Evolutionary conservation across 2,113 vertebrate species (phyloP).

Genomic region (Pavo muticus): DNA sequence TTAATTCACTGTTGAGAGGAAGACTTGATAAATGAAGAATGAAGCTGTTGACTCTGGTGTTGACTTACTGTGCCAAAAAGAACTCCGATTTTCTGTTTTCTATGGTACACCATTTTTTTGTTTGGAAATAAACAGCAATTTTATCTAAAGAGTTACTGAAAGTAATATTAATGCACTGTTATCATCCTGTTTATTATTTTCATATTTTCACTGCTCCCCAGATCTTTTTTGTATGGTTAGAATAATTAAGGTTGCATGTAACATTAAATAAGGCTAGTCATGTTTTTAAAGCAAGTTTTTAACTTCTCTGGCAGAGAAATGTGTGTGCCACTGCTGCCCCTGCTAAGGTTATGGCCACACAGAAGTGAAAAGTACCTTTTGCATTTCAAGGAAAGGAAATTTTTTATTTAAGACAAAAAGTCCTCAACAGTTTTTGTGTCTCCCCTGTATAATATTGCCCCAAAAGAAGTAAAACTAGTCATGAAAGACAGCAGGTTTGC

Average conservation of each 20-base stretch:
- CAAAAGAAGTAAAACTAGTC: conserved; percentile 41
- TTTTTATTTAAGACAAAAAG: background rate
- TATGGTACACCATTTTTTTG: conserved; percentile 75
- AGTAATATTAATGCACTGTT: conserved; percentile 57
- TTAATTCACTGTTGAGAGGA: conserved; percentile 74
- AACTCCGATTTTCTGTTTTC: conserved; percentile 73
- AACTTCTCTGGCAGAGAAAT: conserved; percentile 29
- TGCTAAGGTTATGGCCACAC: background rate
- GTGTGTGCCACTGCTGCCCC: background rate
- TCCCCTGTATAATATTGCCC: background rate
- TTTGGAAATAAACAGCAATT: conserved; percentile 84
- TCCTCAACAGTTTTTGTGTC: background rate
- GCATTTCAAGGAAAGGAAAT: background rate
- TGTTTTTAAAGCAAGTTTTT: conserved; percentile 27
- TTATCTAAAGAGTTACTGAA: conserved; percentile 70
- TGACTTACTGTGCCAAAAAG: conserved; percentile 80
- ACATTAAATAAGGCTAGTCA: conserved; percentile 56
- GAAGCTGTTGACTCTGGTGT: conserved; percentile 77
- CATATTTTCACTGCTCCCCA: background rate
- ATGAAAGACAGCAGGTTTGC: conserved; percentile 51
- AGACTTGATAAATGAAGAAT: conserved; percentile 78
- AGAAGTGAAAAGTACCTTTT: conserved; percentile 27
- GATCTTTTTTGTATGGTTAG: background rate
- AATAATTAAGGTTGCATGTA: conserved; percentile 44
- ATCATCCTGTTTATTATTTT: conserved; percentile 40